Percentiles rank a stretch among this genome's conserved stretches.
phyloP scores from a whole-genome alignment of 2,888 invertebrate species.

The Oxycera nigricornis region DNA sequence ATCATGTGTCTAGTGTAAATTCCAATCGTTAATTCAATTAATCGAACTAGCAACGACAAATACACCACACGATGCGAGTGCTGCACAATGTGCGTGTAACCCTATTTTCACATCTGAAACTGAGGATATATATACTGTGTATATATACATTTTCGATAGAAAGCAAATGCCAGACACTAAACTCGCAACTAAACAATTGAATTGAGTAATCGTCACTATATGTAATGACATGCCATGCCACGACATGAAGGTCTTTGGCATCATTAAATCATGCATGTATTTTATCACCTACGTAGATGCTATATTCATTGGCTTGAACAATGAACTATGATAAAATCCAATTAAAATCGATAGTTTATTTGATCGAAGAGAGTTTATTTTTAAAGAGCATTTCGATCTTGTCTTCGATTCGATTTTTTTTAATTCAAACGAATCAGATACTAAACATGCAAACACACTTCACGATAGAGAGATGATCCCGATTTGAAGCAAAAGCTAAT shows the following conservation, averaged over 20 bases:
- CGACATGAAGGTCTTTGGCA: slow-evolving; percentile 25
- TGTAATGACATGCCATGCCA: too few species aligned
- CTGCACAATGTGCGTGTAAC: neutral
- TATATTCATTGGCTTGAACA: neutral
- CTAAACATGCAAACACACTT: neutral
- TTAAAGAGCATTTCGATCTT: neutral
- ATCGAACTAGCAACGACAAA: neutral
- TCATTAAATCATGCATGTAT: neutral
- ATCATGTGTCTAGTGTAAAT: neutral
- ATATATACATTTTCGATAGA: too few species aligned
- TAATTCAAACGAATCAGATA: neutral
- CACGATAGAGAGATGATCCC: neutral
- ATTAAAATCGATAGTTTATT: neutral
- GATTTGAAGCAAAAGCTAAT: neutral
- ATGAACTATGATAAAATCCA: neutral
- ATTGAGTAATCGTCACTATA: slow-evolving; percentile 37
- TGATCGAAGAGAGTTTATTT: neutral
- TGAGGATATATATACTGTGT: neutral
- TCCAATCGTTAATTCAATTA: neutral
- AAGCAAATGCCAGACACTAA: neutral
- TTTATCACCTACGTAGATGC: neutral
- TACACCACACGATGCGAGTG: neutral
- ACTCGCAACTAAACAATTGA: slow-evolving; percentile 27
- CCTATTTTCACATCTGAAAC: neutral
- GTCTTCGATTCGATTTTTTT: neutral